Conservation (phyloP, 2,113 vertebrate species). For the Lonchura striata region DNA sequence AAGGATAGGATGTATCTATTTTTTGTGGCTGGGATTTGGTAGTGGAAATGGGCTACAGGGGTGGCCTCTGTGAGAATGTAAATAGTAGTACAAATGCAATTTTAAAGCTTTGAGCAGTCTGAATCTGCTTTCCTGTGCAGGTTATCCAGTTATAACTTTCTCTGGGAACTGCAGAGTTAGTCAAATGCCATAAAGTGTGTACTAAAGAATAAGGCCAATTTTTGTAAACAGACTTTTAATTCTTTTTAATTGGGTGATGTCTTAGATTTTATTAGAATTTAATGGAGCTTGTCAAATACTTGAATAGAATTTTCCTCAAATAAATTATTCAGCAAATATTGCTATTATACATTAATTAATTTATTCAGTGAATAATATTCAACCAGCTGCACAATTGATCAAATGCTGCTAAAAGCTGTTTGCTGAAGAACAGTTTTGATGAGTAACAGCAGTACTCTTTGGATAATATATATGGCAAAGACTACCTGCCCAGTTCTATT, state of each 20-base stretch:
- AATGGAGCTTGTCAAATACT: conserved; percentile 27
- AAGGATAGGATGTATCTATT: neutral
- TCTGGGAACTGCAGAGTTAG: neutral
- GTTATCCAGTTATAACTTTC: neutral
- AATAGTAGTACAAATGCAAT: neutral
- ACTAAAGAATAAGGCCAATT: neutral
- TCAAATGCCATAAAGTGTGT: neutral
- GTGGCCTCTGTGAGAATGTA: neutral
- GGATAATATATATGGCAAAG: conserved; percentile 12
- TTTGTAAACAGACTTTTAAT: conserved; percentile 30
- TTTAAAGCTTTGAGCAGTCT: neutral
- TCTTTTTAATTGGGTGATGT: neutral
- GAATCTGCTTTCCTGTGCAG: neutral
- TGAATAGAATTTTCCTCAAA: neutral
- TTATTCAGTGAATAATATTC: conserved; percentile 12
- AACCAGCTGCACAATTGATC: neutral
- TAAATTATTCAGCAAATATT: conserved; percentile 48
- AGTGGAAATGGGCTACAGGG: neutral
- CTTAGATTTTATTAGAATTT: conserved; percentile 29
- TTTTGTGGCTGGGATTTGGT: neutral
- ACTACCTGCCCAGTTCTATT: neutral
- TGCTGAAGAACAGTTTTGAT: neutral
- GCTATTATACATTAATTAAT: conserved; percentile 16
- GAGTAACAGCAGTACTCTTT: conserved; percentile 6
- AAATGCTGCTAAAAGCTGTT: conserved; percentile 15